These are phyloP conservation scores for Hormaphis cornu DNA, from an alignment of 1,140 invertebrate genomes.

Conservation along the genomic window DNA sequence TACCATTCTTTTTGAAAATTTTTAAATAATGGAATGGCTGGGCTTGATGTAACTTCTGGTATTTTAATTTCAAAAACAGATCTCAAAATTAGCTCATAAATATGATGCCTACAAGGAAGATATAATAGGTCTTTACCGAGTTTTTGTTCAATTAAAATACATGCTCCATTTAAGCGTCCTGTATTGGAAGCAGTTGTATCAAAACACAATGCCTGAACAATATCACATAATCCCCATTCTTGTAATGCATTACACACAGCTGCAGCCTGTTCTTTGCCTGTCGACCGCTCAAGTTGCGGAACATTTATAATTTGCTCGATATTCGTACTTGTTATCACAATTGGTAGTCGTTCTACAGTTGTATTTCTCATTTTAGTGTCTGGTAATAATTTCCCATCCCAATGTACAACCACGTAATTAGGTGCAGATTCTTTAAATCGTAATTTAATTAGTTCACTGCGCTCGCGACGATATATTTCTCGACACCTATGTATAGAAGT, in stretches of 20 bases:
- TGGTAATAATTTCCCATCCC: slow-evolving; percentile 37
- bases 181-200: slow-evolving; percentile 36
- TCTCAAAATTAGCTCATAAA: slow-evolving; percentile 33
- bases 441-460: slow-evolving; percentile 24
- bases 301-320: slow-evolving; percentile 20
- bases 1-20: slow-evolving; percentile 32
- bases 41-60: slow-evolving; percentile 9
- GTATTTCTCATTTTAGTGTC: slow-evolving; percentile 11
- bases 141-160: slow-evolving; percentile 33
- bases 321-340: slow-evolving; percentile 15
- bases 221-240: slow-evolving; percentile 15
- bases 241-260: no score
- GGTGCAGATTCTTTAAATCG: background rate
- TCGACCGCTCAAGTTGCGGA: no score
- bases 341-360: slow-evolving; percentile 21
- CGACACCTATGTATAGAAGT: slow-evolving; percentile 34
- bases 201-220: slow-evolving; percentile 31
- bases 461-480: background rate
- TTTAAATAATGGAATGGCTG: slow-evolving; percentile 34
- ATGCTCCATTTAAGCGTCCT: slow-evolving; percentile 34
- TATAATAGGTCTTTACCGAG: slow-evolving; percentile 33
- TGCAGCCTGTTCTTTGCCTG: no score
- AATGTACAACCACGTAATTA: slow-evolving; percentile 34
- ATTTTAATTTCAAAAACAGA: slow-evolving; percentile 31
- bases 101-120: slow-evolving; percentile 35